Evolutionary conservation across 2,113 vertebrate species (phyloP).

Genomic region (Regulus satrapa): DNA sequence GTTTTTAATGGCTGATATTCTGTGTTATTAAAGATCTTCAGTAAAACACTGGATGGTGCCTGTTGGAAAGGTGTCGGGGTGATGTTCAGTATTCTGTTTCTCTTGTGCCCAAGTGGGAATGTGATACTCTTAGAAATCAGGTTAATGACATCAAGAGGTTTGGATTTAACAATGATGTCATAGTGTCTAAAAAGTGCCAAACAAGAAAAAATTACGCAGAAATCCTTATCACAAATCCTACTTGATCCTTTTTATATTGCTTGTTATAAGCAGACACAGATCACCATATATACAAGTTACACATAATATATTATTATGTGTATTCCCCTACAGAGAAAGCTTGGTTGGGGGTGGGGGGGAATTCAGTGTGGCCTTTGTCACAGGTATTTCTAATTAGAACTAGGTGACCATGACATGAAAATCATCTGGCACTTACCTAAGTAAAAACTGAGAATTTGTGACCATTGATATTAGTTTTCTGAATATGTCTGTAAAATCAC

Average conservation of each 20-base stretch:
- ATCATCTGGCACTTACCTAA: not conserved
- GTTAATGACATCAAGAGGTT: slow-evolving; percentile 16
- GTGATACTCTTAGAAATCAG: slow-evolving; percentile 11
- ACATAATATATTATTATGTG: not conserved
- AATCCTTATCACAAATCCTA: slow-evolving; percentile 30
- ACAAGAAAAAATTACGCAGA: not conserved
- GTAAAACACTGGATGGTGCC: not conserved
- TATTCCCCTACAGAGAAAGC: not conserved
- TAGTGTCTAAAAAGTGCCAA: not conserved
- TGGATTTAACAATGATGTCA: slow-evolving; percentile 7
- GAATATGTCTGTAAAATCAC: not conserved
- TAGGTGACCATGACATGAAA: not conserved
- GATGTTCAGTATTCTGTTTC: not conserved
- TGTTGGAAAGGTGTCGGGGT: slow-evolving; percentile 10
- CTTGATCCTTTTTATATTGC: slow-evolving; percentile 36
- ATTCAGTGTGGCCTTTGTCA: not conserved
- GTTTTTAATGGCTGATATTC: slow-evolving; percentile 1
- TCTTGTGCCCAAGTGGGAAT: not conserved
- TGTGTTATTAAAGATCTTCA: not conserved
- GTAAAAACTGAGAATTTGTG: not conserved
- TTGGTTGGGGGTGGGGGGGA: not conserved
- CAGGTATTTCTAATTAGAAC: not conserved
- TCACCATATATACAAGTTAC: not conserved
- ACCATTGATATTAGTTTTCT: not conserved
- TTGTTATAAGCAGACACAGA: not conserved